Base-by-base conservation (phyloP, 2,888 invertebrate species). In the Quadriops clusia region DNA sequence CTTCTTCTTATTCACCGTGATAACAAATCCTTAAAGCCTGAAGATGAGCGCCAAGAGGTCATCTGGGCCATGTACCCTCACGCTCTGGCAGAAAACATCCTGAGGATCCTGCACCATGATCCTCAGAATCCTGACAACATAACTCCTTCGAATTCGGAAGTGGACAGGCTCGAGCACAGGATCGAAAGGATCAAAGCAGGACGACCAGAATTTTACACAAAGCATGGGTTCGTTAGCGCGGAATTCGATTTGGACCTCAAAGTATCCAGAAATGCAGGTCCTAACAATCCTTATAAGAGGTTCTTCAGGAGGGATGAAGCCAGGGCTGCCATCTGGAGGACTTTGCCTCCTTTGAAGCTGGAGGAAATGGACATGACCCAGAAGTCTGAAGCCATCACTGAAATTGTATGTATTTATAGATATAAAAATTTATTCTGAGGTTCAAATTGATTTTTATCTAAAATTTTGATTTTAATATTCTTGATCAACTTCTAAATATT, bases 251-350 rank as follows among this genome's bases (percentile, higher is more conserved):
- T 6, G n/a, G n/a, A n/a, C n/a, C n/a, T n/a, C n/a, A 31, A 31
- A 11, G 18, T 25, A n/a, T 17, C 20, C 8, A 25, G 16, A 8
- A 31, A 28, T 23, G 38, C 42, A 4, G 45, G 45, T 2, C 24
- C 34, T n/a, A 39, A 39, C 8, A 53, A 52, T 36, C 53, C 54
- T 4, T 61, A 60, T 34, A 25, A 44, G 18, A 46, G 50, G 17
- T 61, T 60, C 39, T 56, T 60, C 31, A 50, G 51, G 15, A 44
- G 50, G 8, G 44, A 49, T 10, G 49, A 50, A 2, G 50, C 52
- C 21, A 40, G 53, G 25, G 58, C 56, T 1, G 53, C 53, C 5
- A 52, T 57, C 29, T 61, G 61, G 61, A 41, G 53, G 23, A 45
- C 50, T 7, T 40, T 53, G 33, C 57, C 56, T 3, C 54, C 56